Base-by-base conservation (phyloP, 1,140 invertebrate species). In the Zaprionus africanus region DNA sequence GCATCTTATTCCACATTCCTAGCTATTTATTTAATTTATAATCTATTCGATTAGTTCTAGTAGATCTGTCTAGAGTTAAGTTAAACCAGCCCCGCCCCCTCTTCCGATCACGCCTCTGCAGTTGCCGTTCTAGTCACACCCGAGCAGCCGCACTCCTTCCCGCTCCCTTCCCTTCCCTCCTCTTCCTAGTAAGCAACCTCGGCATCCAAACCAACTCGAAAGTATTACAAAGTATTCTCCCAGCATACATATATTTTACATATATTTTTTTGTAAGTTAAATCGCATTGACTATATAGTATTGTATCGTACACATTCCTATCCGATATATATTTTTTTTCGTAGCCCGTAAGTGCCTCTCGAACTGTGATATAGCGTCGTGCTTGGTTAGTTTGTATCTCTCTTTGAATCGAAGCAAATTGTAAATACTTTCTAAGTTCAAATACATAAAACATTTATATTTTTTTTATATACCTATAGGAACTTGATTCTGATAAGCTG, bases 81-180 rank as follows among this genome's bases (percentile, higher is more conserved):
- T 43, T 17, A 17, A 15, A 22, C 15, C n/a, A 38, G 1, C 15
- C 56, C 28, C 38, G 26, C n/a, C 9, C 41, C n/a, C 41, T 17
- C 15, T 7, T 31, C 7, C 28, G 28, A 9, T 0, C 17, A 4
- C 34, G 34, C 34, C 62, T 43, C 34, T 31, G 62, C 64, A 66
- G 81, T 87, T 88, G 84, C 85, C 81, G 81, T 87, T 87, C 84
- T 87, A 87, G 84, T 87, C 84, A 85, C 66, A 81, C 56, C 78
- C 65, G 82, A 71, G 79, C 85, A 85, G 74, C 71, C 31, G 74
- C 69, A 62, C 17, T 43, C 26, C 13, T 54, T 53, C 19, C n/a
- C n/a, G 13, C 11, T 7, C 28, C n/a, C n/a, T 7, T 53, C 28
- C n/a, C 22, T 13, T 11, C 31, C 31, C 17, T 26, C 17, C 57